phyloP scores from a whole-genome alignment of 53 echinoderm and acorn worm genomes.

The Hippasteria phrygiana region DNA sequence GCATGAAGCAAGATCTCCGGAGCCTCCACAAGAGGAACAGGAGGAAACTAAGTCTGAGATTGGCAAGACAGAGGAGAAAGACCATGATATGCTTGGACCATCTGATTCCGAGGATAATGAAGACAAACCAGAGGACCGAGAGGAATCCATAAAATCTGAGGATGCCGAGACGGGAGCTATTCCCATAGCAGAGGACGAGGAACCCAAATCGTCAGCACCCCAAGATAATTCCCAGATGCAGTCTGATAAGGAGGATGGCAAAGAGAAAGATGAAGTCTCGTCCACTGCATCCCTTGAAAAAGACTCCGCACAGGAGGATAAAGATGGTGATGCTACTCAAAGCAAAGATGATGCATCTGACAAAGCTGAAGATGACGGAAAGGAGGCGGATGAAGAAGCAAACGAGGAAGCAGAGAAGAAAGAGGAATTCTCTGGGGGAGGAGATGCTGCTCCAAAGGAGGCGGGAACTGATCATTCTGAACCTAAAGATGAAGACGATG shows the following conservation, averaged over 20 bases:
- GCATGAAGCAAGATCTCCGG: conserved; percentile 10
- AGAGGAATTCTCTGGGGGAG: not conserved
- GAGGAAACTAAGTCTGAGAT: not conserved
- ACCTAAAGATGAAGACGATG: conserved; percentile 5
- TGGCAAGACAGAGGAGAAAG: not conserved
- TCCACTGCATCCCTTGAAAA: conserved; percentile 13
- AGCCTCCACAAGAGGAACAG: conserved; percentile 15
- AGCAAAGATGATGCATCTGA: conserved; percentile 7
- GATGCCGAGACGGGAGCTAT: not conserved
- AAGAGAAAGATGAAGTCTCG: not conserved
- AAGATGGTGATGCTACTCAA: not conserved
- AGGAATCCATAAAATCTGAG: too few relatives aligned
- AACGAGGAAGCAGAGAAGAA: conserved; percentile 8
- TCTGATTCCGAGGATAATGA: not conserved
- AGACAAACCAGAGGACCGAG: not conserved
- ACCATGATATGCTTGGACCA: not conserved
- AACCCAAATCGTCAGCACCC: not conserved
- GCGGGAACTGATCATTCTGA: not conserved
- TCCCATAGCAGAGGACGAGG: not conserved
- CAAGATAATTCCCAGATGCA: not conserved
- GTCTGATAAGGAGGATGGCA: not conserved
- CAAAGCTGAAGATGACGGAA: conserved; percentile 1
- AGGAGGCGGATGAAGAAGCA: conserved; percentile 7
- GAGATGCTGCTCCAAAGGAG: not conserved
- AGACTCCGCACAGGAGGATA: conserved; percentile 1